These are phyloP conservation scores for Calidris pygmaea DNA, from an alignment of 2,113 vertebrate genomes.

Conservation along the genomic window DNA sequence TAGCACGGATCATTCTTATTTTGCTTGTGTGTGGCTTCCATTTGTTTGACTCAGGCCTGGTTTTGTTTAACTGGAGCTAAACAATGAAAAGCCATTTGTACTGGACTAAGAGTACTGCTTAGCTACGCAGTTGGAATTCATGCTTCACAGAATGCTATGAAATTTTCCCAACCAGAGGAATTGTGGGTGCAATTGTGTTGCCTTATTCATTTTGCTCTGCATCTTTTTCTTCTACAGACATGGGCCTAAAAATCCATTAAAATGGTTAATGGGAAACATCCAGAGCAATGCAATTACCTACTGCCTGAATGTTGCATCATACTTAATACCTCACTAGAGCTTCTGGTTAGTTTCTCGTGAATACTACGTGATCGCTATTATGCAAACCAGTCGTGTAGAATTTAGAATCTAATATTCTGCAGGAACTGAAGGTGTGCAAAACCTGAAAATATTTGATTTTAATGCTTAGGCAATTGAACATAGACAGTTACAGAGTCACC, in stretches of 20 bases:
- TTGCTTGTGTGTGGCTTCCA: background rate
- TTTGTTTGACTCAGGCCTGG: background rate
- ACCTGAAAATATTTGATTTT: background rate
- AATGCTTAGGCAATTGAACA: background rate
- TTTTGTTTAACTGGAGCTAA: background rate
- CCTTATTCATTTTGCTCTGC: background rate
- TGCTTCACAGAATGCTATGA: background rate
- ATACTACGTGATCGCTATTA: fast-evolving
- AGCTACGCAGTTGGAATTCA: background rate
- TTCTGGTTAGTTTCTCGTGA: background rate
- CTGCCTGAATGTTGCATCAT: background rate
- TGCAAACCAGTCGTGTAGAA: background rate
- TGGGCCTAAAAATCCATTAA: background rate
- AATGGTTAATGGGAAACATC: background rate
- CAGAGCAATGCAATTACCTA: background rate
- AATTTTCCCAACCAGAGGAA: background rate
- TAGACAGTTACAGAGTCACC: background rate
- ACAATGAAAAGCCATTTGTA: background rate
- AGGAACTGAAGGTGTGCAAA: background rate
- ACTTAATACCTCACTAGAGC: background rate
- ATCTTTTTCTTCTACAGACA: background rate
- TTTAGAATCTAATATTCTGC: background rate
- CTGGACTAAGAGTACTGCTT: background rate
- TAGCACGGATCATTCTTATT: background rate
- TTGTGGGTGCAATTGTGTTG: background rate